A percentile compares a stretch with the other conserved stretches of the same genome.
These are phyloP conservation scores for Caenorhabditis plicata DNA, from an alignment of 2,888 invertebrate genomes.

Conservation along the genomic window DNA sequence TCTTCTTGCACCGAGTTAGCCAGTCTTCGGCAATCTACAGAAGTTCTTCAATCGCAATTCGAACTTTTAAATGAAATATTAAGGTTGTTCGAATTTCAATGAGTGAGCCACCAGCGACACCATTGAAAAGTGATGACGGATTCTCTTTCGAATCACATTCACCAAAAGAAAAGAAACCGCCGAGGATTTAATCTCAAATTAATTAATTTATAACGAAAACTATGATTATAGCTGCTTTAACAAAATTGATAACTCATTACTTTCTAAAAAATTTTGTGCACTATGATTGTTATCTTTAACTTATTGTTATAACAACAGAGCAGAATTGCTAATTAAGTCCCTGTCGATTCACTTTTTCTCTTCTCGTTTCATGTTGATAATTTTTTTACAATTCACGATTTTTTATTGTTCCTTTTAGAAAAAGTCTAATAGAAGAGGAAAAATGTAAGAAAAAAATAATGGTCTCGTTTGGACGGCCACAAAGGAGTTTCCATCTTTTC, in stretches of 20 bases:
- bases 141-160: conserved; percentile 27
- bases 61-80: neutral
- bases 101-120: conserved; percentile 43
- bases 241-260: neutral
- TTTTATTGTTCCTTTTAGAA: too few species aligned
- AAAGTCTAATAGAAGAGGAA: too few species aligned
- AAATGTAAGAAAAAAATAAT: too few species aligned
- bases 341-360: too few species aligned
- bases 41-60: conserved; percentile 10
- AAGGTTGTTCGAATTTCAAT: conserved; percentile 42
- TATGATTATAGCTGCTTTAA: too few species aligned
- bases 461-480: too few species aligned
- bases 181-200: neutral
- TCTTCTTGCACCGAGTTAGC: conserved; percentile 44
- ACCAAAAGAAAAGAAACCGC: conserved; percentile 10
- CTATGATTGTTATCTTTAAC: too few species aligned
- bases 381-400: too few species aligned
- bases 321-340: too few species aligned
- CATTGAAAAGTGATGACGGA: conserved; percentile 29
- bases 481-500: too few species aligned
- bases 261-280: neutral
- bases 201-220: neutral
- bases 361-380: too few species aligned
- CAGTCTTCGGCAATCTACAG: conserved; percentile 43
- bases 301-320: too few species aligned